Base-by-base conservation (phyloP, 2,888 invertebrate genomes). In the Watsonalla binaria region DNA sequence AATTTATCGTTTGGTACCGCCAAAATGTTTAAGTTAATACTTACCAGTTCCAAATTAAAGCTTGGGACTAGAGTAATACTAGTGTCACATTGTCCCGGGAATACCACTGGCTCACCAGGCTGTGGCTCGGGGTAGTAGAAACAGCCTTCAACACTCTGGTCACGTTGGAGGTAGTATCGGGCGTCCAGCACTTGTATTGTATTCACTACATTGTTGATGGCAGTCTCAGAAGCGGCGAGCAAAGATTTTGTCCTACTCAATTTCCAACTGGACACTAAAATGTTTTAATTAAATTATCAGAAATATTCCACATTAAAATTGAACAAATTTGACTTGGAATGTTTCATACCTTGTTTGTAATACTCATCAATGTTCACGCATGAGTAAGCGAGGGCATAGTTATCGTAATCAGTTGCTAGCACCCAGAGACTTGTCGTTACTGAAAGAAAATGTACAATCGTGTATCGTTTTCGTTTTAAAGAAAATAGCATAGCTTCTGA, bases 321-420 rank as follows among this genome's bases (percentile, higher is more conserved):
- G 24, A 24, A 24, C 24, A 24, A 24, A 24, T 4, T 4, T 24
- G 1, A 24, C 24, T 24, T 24, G 1, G 24, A 42, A 42, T 42
- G 2, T 42, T 11, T 11, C 54, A 54, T 60, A 70, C 70, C 65
- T 6, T 35, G 24, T 54, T 56, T 55, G 60, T 64, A 60, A 47
- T 68, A 37, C 34, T 65, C 59, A 39, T 82, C 78, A 35, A 89
- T 70, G 62, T 92, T 87, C 5, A 70, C 68, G 66, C 94, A 94
- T 35, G 92, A 92, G 86, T 93, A 94, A 0, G 94, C 92, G 0
- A 94, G 89, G 0, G 93, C 83, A 61, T 92, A 94, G 45, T 83
- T 84, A 0, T 73, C 74, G 68, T 94, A 94, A 72, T 94, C 93
- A 0, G 94, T 93, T 14, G 86, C 63, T 7, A 78, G 56, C 0